Conservation (phyloP, 2,113 vertebrate genomes). For the Peromyscus leucopus region DNA sequence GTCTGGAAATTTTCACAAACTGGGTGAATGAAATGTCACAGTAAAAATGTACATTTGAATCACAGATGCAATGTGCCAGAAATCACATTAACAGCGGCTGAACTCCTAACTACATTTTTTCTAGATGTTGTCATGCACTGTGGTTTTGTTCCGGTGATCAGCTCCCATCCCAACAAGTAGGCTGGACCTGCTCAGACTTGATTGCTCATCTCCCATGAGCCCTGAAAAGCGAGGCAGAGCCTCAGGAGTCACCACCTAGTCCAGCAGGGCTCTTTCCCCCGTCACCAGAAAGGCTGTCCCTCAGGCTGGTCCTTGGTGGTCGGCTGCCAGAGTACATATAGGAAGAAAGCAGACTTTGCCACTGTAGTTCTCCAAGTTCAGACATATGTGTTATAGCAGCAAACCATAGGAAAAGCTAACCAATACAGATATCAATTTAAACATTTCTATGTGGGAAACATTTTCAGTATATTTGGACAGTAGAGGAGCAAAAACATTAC, state of each 20-base stretch:
- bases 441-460: neutral
- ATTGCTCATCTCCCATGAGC: neutral
- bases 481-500: neutral
- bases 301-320: neutral
- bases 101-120: neutral
- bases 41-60: neutral
- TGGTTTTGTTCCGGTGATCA: conserved; percentile 20
- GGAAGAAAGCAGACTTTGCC: neutral
- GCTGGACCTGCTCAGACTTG: neutral
- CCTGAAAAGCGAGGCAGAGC: neutral
- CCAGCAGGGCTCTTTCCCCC: neutral
- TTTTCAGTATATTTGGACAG: neutral
- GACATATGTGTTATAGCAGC: neutral
- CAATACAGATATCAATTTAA: neutral
- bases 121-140: neutral
- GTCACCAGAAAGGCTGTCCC: neutral
- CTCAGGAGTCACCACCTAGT: neutral
- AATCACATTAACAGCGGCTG: neutral
- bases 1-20: neutral
- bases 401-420: conserved; percentile 1
- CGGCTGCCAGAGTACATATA: neutral
- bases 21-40: neutral
- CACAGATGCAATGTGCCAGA: neutral
- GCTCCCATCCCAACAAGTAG: neutral
- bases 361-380: neutral